These are phyloP conservation scores for Odontamblyopus rebecca DNA, from an alignment of 2,797 vertebrate genomes.

Conservation along the genomic window DNA sequence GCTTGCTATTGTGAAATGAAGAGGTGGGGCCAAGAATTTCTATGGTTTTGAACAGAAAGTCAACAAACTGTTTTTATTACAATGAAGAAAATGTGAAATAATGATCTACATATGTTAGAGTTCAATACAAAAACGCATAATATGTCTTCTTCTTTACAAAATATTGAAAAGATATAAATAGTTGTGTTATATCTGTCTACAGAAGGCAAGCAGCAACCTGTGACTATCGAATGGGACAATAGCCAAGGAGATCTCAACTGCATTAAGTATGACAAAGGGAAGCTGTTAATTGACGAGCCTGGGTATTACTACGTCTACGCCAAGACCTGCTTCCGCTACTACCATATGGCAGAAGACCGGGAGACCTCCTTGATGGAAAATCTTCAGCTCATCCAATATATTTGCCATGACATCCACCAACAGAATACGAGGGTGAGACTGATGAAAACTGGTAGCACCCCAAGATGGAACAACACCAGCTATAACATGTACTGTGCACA, in stretches of 20 bases:
- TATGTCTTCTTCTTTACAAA: too few relatives aligned
- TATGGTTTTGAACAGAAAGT: too few relatives aligned
- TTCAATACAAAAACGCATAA: too few relatives aligned
- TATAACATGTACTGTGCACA: constrained; percentile 96
- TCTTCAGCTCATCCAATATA: constrained; percentile 90
- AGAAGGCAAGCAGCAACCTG: constrained; percentile 55
- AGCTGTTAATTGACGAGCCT: constrained; percentile 84
- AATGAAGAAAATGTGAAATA: too few relatives aligned
- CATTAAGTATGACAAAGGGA: constrained; percentile 86
- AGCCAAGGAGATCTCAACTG: constrained; percentile 80
- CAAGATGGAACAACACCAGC: constrained; percentile 84
- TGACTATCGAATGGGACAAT: constrained; percentile 86
- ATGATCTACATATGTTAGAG: too few relatives aligned
- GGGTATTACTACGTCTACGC: constrained; percentile 96
- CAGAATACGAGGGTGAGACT: constrained; percentile 79
- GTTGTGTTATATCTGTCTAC: constrained; percentile 16
- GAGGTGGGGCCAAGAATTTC: too few relatives aligned
- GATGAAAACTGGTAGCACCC: constrained; percentile 93
- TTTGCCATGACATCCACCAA: constrained; percentile 85
- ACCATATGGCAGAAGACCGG: constrained; percentile 41
- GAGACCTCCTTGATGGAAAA: constrained; percentile 57
- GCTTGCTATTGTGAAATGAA: too few relatives aligned
- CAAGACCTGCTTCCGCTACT: constrained; percentile 92
- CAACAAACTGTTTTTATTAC: too few relatives aligned
- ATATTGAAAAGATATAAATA: not conserved